These are phyloP conservation scores for Dendrolimus kikuchii DNA, from an alignment of 1,140 invertebrate genomes.

Conservation along the genomic window DNA sequence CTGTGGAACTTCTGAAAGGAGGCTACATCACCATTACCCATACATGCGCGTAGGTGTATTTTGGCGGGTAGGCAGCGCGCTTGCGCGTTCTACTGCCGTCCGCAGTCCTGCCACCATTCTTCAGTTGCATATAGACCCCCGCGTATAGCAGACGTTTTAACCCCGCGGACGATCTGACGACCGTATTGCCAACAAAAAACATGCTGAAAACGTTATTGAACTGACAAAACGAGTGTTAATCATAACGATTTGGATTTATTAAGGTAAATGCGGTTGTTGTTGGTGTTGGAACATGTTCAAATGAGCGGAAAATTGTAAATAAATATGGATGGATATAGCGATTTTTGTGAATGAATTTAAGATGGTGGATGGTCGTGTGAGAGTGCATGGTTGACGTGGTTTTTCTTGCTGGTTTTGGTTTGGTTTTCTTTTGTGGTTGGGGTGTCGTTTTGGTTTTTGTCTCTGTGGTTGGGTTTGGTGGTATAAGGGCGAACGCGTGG, in stretches of 20 bases:
- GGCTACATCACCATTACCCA: constrained; percentile 32
- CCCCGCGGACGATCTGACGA: constrained; percentile 22
- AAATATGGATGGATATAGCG: constrained; percentile 52
- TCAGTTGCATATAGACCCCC: constrained; percentile 48
- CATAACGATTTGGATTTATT: constrained; percentile 6
- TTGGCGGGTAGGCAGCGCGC: constrained; percentile 57
- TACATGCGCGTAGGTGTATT: constrained; percentile 66
- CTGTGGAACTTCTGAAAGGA: constrained; percentile 48
- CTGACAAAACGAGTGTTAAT: constrained; percentile 28
- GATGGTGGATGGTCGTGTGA: constrained; percentile 57
- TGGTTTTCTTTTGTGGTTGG: constrained; percentile 11
- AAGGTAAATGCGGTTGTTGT: constrained; percentile 19
- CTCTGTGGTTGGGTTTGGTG: constrained; percentile 17
- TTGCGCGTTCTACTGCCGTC: constrained; percentile 43
- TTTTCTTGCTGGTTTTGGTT: constrained; percentile 23
- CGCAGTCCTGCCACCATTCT: constrained; percentile 67
- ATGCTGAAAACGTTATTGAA: constrained; percentile 25
- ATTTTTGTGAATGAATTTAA: constrained; percentile 71
- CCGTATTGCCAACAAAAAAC: constrained; percentile 47
- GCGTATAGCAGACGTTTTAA: constrained; percentile 24
- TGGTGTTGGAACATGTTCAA: constrained; percentile 14
- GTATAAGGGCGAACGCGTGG: constrained; percentile 17
- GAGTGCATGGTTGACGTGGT: constrained; percentile 33
- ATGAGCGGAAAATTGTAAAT: constrained; percentile 55
- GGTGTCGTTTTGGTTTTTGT: constrained; percentile 17